A percentile compares a stretch with the other conserved stretches of the same genome.
These are phyloP conservation scores for Salminus brasiliensis DNA, from an alignment of 2,113 vertebrate species.

Conservation along the genomic window DNA sequence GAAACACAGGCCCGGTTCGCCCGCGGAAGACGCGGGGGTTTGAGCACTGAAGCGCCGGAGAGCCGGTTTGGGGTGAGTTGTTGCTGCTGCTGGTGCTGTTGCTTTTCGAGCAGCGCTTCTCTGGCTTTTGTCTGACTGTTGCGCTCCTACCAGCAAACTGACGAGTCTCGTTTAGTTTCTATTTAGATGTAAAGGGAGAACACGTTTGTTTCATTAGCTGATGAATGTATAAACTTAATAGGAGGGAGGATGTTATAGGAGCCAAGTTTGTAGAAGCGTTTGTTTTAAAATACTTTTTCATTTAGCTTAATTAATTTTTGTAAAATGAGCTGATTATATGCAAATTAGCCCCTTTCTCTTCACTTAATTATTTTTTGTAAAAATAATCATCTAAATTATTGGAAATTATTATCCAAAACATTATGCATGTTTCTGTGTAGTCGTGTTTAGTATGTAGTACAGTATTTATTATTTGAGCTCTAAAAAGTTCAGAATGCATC, in stretches of 20 bases:
- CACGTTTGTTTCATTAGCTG: neutral
- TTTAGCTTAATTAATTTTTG: neutral
- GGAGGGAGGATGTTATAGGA: neutral
- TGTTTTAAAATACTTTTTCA: too few relatives aligned
- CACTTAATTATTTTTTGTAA: neutral
- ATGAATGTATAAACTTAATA: neutral
- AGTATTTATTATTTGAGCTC: too few relatives aligned
- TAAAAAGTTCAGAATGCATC: too few relatives aligned
- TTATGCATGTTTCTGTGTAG: too few relatives aligned
- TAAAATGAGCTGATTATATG: too few relatives aligned
- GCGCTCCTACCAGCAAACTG: constrained; percentile 28
- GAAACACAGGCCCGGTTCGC: neutral
- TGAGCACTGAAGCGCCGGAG: constrained; percentile 29
- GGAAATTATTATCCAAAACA: too few relatives aligned
- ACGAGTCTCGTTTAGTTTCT: neutral
- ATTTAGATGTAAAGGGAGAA: too few relatives aligned
- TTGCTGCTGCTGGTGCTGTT: neutral
- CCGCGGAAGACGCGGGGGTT: neutral
- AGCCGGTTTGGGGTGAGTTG: constrained; percentile 19
- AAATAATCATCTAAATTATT: too few relatives aligned
- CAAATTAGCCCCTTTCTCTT: too few relatives aligned
- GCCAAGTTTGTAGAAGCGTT: too few relatives aligned
- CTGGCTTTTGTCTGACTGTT: constrained; percentile 42
- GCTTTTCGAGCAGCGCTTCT: neutral
- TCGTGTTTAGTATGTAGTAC: too few relatives aligned